phyloP scores from a whole-genome alignment of 2,888 invertebrate genomes.

The Lithosia quadra region DNA sequence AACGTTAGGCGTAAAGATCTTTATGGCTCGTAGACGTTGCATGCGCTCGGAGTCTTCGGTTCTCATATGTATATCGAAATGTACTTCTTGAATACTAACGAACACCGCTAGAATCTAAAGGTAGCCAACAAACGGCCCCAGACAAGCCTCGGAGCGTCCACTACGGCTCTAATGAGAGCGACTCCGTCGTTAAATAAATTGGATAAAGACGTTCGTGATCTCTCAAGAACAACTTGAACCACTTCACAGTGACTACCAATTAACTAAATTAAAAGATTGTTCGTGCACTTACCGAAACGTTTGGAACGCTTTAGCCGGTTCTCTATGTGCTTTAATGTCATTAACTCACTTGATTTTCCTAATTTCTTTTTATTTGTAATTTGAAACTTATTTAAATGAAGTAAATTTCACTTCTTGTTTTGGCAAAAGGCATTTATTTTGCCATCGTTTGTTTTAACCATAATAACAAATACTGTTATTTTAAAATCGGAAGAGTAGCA shows the following conservation, averaged over 20 bases:
- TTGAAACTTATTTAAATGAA: neutral
- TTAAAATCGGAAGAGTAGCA: too few species aligned
- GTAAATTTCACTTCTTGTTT: neutral
- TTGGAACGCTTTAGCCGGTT: slow-evolving; percentile 66
- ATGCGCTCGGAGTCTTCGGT: slow-evolving; percentile 50
- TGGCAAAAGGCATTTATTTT: neutral
- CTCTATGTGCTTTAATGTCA: slow-evolving; percentile 68
- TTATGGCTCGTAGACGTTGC: slow-evolving; percentile 59
- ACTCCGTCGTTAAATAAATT: slow-evolving; percentile 86
- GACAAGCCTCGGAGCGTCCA: slow-evolving; percentile 65
- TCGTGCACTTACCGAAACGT: slow-evolving; percentile 79
- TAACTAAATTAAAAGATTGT: slow-evolving; percentile 86
- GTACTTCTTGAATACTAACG: slow-evolving; percentile 66
- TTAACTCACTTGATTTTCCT: slow-evolving; percentile 63
- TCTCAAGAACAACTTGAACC: slow-evolving; percentile 84
- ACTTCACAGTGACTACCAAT: slow-evolving; percentile 84
- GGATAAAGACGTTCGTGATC: slow-evolving; percentile 87
- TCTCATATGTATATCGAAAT: slow-evolving; percentile 45
- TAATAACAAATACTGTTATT: too few species aligned
- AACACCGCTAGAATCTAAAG: slow-evolving; percentile 66
- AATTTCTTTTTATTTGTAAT: neutral
- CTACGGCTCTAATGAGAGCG: slow-evolving; percentile 83
- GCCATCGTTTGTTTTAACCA: neutral
- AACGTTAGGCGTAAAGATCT: slow-evolving; percentile 53
- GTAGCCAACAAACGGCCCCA: slow-evolving; percentile 68